These are phyloP conservation scores for Mylabris phalerata DNA, from an alignment of 1,140 invertebrate genomes.

Conservation along the genomic window DNA sequence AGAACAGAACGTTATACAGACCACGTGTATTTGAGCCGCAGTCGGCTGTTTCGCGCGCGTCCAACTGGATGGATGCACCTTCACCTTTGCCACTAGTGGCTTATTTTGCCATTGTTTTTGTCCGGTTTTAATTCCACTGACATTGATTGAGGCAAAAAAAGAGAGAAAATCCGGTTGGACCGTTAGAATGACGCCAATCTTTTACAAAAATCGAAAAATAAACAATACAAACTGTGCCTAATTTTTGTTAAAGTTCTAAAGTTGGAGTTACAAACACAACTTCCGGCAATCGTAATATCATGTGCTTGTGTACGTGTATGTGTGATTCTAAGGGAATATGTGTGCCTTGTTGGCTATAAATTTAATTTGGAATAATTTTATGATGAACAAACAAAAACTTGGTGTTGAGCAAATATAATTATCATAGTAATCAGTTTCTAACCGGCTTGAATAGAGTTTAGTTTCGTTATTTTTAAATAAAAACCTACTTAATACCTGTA, in stretches of 20 bases:
- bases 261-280: background rate
- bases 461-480: background rate
- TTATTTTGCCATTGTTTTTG: too few relatives aligned
- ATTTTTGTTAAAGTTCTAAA: too few relatives aligned
- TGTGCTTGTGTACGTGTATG: background rate
- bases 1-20: background rate
- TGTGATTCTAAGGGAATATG: too few relatives aligned
- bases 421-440: constrained; percentile 6
- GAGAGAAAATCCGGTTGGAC: background rate
- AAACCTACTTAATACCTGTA: too few relatives aligned
- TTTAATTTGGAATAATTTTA: constrained; percentile 5
- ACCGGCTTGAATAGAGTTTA: constrained; percentile 1
- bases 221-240: too few relatives aligned
- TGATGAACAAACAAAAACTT: constrained; percentile 12
- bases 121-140: background rate
- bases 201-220: too few relatives aligned
- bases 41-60: constrained; percentile 11
- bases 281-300: constrained; percentile 4
- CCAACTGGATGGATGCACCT: constrained; percentile 4
- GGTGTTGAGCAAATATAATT: constrained; percentile 10
- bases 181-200: too few relatives aligned
- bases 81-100: constrained; percentile 4
- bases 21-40: constrained; percentile 8
- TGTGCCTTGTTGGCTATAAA: background rate
- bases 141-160: constrained; percentile 1